Conservation (phyloP, 53 echinoderm and acorn worm genomes). For the Paracentrotus lividus region DNA sequence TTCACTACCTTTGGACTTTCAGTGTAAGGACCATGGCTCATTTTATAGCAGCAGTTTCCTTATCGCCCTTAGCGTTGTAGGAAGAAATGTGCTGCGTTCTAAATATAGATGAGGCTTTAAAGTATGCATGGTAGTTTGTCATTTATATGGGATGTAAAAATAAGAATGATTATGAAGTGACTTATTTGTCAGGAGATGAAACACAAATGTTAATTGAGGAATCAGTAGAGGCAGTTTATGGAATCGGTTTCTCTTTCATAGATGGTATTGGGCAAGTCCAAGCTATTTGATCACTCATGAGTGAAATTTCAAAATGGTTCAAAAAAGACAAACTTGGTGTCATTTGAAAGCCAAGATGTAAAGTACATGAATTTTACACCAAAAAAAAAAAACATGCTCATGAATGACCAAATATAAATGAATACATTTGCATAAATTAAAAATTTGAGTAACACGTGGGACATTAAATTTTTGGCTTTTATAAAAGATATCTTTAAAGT, state of each 20-base stretch:
- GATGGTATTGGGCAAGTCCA: too few species aligned
- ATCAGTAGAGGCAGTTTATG: not conserved
- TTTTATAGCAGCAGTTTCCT: not conserved
- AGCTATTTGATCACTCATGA: too few species aligned
- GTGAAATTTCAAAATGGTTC: too few species aligned
- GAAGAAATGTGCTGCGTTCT: not conserved
- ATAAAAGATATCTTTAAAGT: too few species aligned
- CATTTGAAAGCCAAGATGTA: too few species aligned
- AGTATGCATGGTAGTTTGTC: not conserved
- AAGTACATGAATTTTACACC: too few species aligned
- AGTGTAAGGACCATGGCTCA: not conserved
- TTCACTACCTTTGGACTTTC: slow-evolving; percentile 36
- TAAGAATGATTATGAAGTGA: not conserved
- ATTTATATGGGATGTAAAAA: not conserved
- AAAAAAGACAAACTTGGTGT: too few species aligned
- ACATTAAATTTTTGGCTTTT: too few species aligned
- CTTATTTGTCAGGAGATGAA: not conserved
- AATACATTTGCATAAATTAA: too few species aligned
- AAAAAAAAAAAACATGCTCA: too few species aligned
- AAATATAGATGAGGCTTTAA: not conserved
- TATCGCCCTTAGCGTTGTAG: not conserved
- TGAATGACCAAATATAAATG: too few species aligned
- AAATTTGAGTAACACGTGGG: too few species aligned
- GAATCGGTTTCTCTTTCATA: not conserved
- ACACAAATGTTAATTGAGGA: not conserved